Evolutionary conservation across 2,888 invertebrate genomes (phyloP).

Genomic region (Philonicus albiceps): DNA sequence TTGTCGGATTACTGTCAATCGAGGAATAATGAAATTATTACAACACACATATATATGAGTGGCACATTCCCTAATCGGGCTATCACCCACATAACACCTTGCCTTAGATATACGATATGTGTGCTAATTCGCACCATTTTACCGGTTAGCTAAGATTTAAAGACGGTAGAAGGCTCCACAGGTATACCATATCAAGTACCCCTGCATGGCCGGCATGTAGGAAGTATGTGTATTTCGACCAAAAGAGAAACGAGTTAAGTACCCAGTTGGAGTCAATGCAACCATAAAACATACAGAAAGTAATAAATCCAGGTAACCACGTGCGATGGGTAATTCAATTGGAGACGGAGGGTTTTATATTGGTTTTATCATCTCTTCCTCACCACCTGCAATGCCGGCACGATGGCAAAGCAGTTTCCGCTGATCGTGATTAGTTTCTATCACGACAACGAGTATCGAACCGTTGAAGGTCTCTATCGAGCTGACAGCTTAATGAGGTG

Average conservation of each 20-base stretch:
- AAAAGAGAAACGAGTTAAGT: background rate
- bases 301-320: background rate
- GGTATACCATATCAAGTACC: background rate
- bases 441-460: background rate
- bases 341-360: background rate
- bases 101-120: background rate
- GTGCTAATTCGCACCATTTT: background rate
- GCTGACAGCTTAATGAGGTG: background rate
- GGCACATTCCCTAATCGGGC: background rate
- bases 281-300: background rate
- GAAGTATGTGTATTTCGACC: background rate
- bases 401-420: background rate
- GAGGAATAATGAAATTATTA: conserved; percentile 23
- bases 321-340: background rate
- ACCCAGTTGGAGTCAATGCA: background rate
- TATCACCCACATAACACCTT: background rate
- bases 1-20: conserved; percentile 30
- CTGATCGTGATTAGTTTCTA: background rate
- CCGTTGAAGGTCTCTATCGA: background rate
- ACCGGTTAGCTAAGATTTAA: background rate
- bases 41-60: background rate
- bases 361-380: background rate
- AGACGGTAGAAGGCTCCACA: background rate
- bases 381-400: background rate
- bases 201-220: background rate